A percentile compares a stretch with the other conserved stretches of the same genome.
Conservation (phyloP, 2,888 invertebrate genomes). For the Ochlodes sylvanus region DNA sequence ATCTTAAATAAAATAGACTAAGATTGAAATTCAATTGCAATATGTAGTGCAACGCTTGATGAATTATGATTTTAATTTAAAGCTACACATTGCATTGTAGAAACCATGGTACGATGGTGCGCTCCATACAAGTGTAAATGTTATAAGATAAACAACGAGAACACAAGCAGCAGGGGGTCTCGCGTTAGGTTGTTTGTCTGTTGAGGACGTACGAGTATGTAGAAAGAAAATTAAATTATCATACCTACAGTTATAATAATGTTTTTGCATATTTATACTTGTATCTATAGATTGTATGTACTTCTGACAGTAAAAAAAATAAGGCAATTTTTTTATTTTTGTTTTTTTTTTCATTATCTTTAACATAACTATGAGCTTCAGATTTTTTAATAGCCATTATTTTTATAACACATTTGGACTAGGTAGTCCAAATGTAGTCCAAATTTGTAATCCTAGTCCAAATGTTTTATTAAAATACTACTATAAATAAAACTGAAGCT, state of each 20-base stretch:
- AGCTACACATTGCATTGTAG: not conserved
- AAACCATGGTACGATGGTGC: not conserved
- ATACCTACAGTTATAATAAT: not conserved
- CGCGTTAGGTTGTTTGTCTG: slow-evolving; percentile 1
- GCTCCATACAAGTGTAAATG: slow-evolving; percentile 4
- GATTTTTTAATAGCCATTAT: too few species aligned
- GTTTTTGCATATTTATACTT: not conserved
- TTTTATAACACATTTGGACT: too few species aligned
- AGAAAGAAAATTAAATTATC: not conserved
- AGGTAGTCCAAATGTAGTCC: too few species aligned
- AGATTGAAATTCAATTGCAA: slow-evolving; percentile 1
- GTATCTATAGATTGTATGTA: not conserved
- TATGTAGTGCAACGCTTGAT: slow-evolving; percentile 2
- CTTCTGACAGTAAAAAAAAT: too few species aligned
- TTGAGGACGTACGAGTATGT: not conserved
- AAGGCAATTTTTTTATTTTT: too few species aligned
- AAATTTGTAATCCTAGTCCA: too few species aligned
- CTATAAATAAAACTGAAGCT: too few species aligned
- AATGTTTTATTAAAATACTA: too few species aligned
- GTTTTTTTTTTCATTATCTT: too few species aligned
- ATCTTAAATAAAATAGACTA: not conserved
- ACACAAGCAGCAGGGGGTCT: not conserved
- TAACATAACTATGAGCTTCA: too few species aligned
- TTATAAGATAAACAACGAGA: slow-evolving; percentile 7
- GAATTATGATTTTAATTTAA: slow-evolving; percentile 6